Base-by-base conservation (phyloP, 2,888 invertebrate genomes). In the Eupithecia abbreviata region DNA sequence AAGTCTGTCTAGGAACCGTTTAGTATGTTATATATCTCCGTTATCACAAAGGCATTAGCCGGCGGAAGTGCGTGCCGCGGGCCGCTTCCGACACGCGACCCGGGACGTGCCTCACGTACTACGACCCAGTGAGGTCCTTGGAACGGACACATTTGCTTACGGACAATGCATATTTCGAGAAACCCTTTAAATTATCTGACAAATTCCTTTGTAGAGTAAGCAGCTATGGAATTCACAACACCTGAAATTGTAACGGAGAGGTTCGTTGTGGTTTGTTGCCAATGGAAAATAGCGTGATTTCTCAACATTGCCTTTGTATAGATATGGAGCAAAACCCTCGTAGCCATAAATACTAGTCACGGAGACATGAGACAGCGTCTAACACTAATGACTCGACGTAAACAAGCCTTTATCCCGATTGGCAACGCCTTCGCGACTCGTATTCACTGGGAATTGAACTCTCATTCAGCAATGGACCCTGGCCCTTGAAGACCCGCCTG, bases 11-110 rank as follows among this genome's bases (percentile, higher is more conserved):
- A 55, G 67, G 75, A 73, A 76, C 43, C 43, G 62, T 65, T 72
- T 66, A 70, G 75, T 69, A 45, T 73, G 69, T 71, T 71, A 30
- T 30, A 30, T 30, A 77, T 80, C 74, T 62, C 30, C 30, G 62
- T 62, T 62, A 79, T 79, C 83, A 81, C 78, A 80, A 81, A 85
- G 83, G 72, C 81, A 85, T 84, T 84, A 83, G 79, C 77, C 75
- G 82, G 76, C 86, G 88, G 88, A 87, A 86, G 83, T 81, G 83
- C 79, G 82, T 82, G 83, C 76, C 82, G 30, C 62, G 67, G 78
- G 72, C 80, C 75, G 75, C 67, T 75, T 72, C 75, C 72, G 72
- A 67, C 78, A 77, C 78, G 77, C 79, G 79, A 66, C 72, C 73
- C n/a, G 62, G 30, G 10, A 30, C 18, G 62, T 62, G 30, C 12